Conservation (phyloP, 2,797 vertebrate species). For the Mareca penelope region DNA sequence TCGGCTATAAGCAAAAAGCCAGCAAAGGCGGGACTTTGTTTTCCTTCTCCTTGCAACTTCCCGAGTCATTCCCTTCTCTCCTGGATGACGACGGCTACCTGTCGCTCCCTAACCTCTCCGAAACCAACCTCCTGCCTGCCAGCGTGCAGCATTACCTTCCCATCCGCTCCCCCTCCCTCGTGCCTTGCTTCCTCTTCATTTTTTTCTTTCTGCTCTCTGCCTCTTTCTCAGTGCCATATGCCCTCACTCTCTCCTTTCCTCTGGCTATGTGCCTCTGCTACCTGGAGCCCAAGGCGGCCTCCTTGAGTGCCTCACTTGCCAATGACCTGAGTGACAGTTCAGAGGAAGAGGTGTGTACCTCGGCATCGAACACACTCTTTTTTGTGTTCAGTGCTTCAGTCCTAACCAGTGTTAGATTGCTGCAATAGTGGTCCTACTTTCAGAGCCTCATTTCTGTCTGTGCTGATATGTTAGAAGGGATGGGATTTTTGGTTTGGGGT, state of each 20-base stretch:
- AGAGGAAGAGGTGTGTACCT: slow-evolving; percentile 97
- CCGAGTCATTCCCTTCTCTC: slow-evolving; percentile 88
- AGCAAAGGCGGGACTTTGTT: slow-evolving; percentile 88
- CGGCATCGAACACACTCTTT: slow-evolving; percentile 82
- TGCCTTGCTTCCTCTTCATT: slow-evolving; percentile 99
- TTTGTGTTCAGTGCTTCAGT: slow-evolving; percentile 85
- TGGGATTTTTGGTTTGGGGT: not conserved
- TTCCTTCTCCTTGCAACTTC: slow-evolving; percentile 99
- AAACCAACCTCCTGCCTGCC: slow-evolving; percentile 91
- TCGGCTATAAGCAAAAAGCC: slow-evolving; percentile 85
- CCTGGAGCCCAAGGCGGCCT: slow-evolving; percentile 99
- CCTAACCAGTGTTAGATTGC: slow-evolving; percentile 80
- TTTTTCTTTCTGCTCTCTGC: slow-evolving; percentile 98
- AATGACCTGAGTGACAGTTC: slow-evolving; percentile 99
- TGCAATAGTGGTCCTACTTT: slow-evolving; percentile 89
- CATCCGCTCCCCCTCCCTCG: slow-evolving; percentile 93
- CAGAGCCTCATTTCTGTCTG: slow-evolving; percentile 94
- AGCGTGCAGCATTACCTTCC: slow-evolving; percentile 92
- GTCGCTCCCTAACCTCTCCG: slow-evolving; percentile 91
- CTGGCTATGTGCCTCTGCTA: slow-evolving; percentile 99
- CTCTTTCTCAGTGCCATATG: slow-evolving; percentile 97
- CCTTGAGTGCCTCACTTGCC: slow-evolving; percentile 96
- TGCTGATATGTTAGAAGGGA: slow-evolving; percentile 75
- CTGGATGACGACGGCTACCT: slow-evolving; percentile 97
- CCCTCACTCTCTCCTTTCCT: slow-evolving; percentile 98